Conservation (phyloP, 2,113 vertebrate genomes). For the Hemibagrus wyckioides region DNA sequence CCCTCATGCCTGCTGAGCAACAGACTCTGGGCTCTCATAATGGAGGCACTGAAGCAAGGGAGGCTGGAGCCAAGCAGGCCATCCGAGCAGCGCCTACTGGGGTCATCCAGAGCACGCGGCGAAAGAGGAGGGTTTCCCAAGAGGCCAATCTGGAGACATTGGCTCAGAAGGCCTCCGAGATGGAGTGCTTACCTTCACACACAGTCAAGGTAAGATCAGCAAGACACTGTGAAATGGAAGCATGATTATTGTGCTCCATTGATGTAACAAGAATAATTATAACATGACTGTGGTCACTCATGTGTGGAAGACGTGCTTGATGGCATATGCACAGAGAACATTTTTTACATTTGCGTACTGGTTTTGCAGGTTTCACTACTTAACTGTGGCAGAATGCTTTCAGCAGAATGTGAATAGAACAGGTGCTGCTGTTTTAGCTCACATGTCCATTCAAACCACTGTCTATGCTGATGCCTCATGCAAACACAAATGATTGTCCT, state of each 20-base stretch:
- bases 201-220: conserved; percentile 64
- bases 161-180: conserved; percentile 93
- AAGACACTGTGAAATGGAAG: not conserved
- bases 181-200: conserved; percentile 83
- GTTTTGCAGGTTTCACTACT: conserved; percentile 48
- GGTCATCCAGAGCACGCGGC: conserved; percentile 89
- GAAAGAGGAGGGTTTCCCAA: conserved; percentile 87
- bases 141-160: conserved; percentile 94
- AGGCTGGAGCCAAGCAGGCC: conserved; percentile 58
- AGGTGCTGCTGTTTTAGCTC: conserved; percentile 2
- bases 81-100: conserved; percentile 79
- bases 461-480: not conserved
- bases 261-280: not conserved
- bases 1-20: conserved; percentile 57
- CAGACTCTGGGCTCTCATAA: conserved; percentile 64
- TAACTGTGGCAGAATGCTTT: not conserved
- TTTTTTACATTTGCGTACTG: conserved; percentile 29
- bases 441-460: conserved; percentile 14
- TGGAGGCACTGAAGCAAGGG: conserved; percentile 59
- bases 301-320: not conserved
- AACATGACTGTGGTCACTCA: not conserved
- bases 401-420: conserved; percentile 20
- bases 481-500: conserved; percentile 16
- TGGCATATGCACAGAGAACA: not conserved
- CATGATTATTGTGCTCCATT: too few relatives aligned